Evolutionary conservation across 1,140 invertebrate genomes (phyloP).

Genomic region (Cotesia vestalis): DNA sequence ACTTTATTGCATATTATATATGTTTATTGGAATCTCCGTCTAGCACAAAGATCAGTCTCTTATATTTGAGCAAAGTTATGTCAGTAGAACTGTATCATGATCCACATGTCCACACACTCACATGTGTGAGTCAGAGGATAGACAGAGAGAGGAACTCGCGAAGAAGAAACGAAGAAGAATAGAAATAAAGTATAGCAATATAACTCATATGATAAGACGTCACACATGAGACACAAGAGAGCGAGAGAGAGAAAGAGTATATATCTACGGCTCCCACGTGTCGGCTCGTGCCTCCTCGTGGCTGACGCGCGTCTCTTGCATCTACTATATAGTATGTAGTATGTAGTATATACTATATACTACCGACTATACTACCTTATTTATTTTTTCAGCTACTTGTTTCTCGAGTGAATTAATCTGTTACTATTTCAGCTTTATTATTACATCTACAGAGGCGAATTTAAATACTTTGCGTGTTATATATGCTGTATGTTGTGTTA

Average conservation of each 20-base stretch:
- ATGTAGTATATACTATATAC: too few relatives aligned
- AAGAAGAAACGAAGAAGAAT: too few relatives aligned
- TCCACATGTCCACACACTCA: too few relatives aligned
- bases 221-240: slow-evolving; percentile 30
- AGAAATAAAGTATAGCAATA: too few relatives aligned
- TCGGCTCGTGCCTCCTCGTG: slow-evolving; percentile 53
- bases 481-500: too few relatives aligned
- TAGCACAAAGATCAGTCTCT: too few relatives aligned
- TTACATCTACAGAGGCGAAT: background rate
- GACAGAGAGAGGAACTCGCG: too few relatives aligned
- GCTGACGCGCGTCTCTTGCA: slow-evolving; percentile 42
- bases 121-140: too few relatives aligned
- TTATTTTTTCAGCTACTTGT: slow-evolving; percentile 17
- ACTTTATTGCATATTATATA: too few relatives aligned
- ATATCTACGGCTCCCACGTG: slow-evolving; percentile 53
- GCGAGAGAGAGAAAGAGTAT: slow-evolving; percentile 21
- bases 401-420: slow-evolving; percentile 4
- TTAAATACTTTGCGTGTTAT: background rate
- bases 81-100: too few relatives aligned
- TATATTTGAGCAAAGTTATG: too few relatives aligned
- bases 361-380: slow-evolving; percentile 10
- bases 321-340: slow-evolving; percentile 11
- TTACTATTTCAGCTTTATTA: background rate
- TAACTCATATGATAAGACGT: slow-evolving; percentile 46
- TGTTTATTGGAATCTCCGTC: too few relatives aligned